Evolutionary conservation across 2,113 vertebrate genomes (phyloP), one percentile per base, ranked within the genome.

Genomic region (Paedocypris sp.): DNA sequence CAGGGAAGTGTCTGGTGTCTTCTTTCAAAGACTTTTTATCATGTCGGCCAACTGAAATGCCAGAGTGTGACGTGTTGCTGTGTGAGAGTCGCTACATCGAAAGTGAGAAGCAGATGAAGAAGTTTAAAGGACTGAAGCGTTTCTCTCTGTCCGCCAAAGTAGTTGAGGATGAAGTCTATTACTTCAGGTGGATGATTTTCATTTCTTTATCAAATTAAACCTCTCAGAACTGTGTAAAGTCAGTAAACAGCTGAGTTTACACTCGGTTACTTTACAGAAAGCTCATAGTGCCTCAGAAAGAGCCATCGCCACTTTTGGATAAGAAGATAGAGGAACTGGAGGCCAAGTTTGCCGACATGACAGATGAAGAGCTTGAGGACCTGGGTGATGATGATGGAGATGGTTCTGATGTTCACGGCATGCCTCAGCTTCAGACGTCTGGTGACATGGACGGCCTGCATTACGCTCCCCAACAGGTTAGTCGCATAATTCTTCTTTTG

Each of bases 41-140:
- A 28, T 98, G 95, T 74, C 90, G 94, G 68, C 91, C 91, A 28
- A 99, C 94, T 41, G 95, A 99, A 80, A 91, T 97, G 60, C 78
- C 88, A 5, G 95, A 99, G 77, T 93, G 92, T 3, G 90, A 98
- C 0, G 83, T 99, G 67, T 78, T 97, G 8, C 90, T 99, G 29
- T 99, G 95, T 50, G 95, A 99, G 83, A 99, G 95, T 64, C 95
- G 95, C 72, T 99, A 98, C 82, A 98, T 97, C 1, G 95, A 99
- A 68, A 95, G 89, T 0, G 95, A 98, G 80, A 97, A 94, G 65
- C 93, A 95, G 51, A 98, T 99, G 93, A 99, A 99, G 83, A 95
- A 94, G 64, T 99, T 98, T 67, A 99, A 99, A 72, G 95, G 95
- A 16, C 77, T 98, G 13, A 98, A 98, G 78, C 91, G 95, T 54